A percentile compares a stretch with the other conserved stretches of the same genome.
Evolutionary conservation across 2,113 vertebrate genomes (phyloP).

Genomic region (Machaerirhynchus nigripectus): DNA sequence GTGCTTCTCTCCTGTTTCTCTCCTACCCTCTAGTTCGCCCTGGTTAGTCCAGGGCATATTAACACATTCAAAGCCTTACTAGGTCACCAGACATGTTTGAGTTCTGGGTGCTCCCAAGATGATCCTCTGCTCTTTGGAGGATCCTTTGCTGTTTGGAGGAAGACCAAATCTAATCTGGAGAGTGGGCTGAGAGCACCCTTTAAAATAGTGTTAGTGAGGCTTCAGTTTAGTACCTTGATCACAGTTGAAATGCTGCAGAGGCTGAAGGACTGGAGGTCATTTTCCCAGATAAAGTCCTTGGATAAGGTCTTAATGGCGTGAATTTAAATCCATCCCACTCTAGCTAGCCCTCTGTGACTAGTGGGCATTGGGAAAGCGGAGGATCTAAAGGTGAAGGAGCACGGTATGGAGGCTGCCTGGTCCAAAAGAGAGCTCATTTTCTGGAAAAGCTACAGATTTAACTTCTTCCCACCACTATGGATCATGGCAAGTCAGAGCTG

Average conservation of each 20-base stretch:
- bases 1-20: background rate
- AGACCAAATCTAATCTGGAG: background rate
- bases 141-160: background rate
- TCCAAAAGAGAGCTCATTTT: background rate
- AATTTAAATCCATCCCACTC: background rate
- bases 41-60: background rate
- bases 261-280: background rate
- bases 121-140: background rate
- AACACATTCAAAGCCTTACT: background rate
- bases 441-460: background rate
- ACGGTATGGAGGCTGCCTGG: background rate
- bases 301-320: background rate
- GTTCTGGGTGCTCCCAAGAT: background rate
- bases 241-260: background rate
- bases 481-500: background rate
- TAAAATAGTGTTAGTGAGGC: background rate
- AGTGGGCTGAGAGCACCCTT: background rate
- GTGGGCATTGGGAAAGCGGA: background rate
- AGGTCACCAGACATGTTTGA: background rate
- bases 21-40: background rate
- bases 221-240: background rate
- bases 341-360: background rate
- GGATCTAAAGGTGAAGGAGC: background rate
- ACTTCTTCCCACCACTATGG: background rate
- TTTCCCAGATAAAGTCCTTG: background rate